Percentiles rank a stretch among this genome's conserved stretches.
phyloP scores from a whole-genome alignment of 2,797 vertebrate genomes.

The Sebastes ruberrimus region DNA sequence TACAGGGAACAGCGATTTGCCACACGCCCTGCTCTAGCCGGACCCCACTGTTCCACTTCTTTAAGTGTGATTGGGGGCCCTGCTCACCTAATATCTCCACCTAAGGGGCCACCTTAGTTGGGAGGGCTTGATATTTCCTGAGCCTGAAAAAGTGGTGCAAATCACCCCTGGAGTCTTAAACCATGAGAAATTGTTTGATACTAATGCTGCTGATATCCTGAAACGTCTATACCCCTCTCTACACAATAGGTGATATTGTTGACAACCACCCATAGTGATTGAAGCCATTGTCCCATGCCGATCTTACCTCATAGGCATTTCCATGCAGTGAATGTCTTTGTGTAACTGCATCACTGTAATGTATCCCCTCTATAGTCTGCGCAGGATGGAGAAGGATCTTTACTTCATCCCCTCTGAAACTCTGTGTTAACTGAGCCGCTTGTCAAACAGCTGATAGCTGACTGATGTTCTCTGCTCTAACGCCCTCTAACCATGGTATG shows the following conservation, averaged over 20 bases:
- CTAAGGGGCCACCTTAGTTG: constrained; percentile 72
- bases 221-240: constrained; percentile 67
- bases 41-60: constrained; percentile 81
- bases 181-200: constrained; percentile 78
- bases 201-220: constrained; percentile 77
- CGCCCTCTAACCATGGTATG: constrained; percentile 75
- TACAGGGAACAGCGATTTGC: constrained; percentile 84
- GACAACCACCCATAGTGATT: constrained; percentile 77
- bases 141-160: constrained; percentile 81
- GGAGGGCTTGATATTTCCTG: constrained; percentile 73
- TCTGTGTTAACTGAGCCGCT: constrained; percentile 74
- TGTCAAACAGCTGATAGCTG: constrained; percentile 82
- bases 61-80: constrained; percentile 73
- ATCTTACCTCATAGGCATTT: constrained; percentile 81
- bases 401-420: constrained; percentile 71
- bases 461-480: constrained; percentile 73
- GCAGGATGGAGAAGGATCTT: constrained; percentile 64
- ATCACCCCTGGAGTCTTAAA: constrained; percentile 81
- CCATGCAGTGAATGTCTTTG: constrained; percentile 76
- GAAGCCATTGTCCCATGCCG: constrained; percentile 78
- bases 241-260: constrained; percentile 80
- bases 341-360: constrained; percentile 81
- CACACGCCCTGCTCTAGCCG: constrained; percentile 71
- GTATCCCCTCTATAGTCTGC: constrained; percentile 75
- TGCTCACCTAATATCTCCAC: constrained; percentile 76